These are phyloP conservation scores for Holotrichia oblita DNA, from an alignment of 1,140 invertebrate genomes.

Conservation along the genomic window DNA sequence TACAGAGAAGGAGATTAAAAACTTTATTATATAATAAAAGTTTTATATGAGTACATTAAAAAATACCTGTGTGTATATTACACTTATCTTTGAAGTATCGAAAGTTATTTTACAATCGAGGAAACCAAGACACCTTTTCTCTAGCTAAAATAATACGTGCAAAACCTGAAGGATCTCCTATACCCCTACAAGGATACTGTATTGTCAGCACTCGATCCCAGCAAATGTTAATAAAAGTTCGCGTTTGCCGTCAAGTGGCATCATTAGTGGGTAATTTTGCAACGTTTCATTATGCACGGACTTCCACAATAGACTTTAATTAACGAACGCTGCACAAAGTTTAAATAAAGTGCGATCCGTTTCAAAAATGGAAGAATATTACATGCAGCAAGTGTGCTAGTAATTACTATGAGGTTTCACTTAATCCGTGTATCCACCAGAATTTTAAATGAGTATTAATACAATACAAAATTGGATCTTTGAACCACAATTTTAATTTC, in stretches of 20 bases:
- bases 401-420: neutral
- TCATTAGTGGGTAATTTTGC: slow-evolving; percentile 9
- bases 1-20: no score
- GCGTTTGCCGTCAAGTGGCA: neutral
- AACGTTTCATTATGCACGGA: neutral
- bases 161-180: no score
- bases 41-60: no score
- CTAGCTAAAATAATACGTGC: no score
- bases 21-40: no score
- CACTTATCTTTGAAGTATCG: no score
- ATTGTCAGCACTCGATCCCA: neutral
- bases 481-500: neutral
- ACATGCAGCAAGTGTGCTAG: neutral
- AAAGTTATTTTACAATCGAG: no score
- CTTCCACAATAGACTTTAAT: slow-evolving; percentile 4
- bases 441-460: neutral
- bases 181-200: neutral
- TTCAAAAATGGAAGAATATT: neutral
- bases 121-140: no score
- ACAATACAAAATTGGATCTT: neutral
- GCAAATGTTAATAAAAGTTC: slow-evolving; percentile 13
- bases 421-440: neutral
- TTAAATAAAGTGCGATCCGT: slow-evolving; percentile 12
- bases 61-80: no score
- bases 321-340: slow-evolving; percentile 15